Evolutionary conservation across 1,140 invertebrate genomes (phyloP).

Genomic region (Drosophila jambulina): DNA sequence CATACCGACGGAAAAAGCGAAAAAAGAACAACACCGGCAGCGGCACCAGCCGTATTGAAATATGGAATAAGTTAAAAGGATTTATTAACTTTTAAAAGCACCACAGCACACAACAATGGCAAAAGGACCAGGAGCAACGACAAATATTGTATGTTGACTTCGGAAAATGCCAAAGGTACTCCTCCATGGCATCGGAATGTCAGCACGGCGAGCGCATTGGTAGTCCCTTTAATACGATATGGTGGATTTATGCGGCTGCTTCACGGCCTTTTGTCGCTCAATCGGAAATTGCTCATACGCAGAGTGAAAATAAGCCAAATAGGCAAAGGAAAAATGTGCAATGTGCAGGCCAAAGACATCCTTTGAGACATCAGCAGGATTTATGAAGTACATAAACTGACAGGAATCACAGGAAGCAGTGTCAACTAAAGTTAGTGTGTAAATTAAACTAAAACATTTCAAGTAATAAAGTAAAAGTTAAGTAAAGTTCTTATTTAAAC

Average conservation of each 20-base stretch:
- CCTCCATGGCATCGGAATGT: slow-evolving; percentile 20
- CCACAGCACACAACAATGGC: slow-evolving; percentile 70
- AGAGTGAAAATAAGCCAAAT: slow-evolving; percentile 1
- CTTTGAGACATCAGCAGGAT: neutral
- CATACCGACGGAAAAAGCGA: neutral
- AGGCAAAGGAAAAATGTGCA: slow-evolving; percentile 8
- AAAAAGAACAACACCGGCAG: slow-evolving; percentile 16
- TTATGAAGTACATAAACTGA: neutral
- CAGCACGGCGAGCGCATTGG: neutral
- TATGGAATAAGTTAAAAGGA: slow-evolving; percentile 82
- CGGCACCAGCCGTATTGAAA: slow-evolving; percentile 68
- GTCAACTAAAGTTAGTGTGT: neutral
- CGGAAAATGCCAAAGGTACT: slow-evolving; percentile 34
- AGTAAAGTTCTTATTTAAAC: neutral
- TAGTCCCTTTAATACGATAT: slow-evolving; percentile 29
- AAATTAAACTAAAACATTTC: neutral
- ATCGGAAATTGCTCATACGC: slow-evolving; percentile 38
- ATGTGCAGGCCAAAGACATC: neutral
- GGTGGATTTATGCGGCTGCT: slow-evolving; percentile 22
- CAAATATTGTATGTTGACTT: slow-evolving; percentile 49
- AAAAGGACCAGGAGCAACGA: slow-evolving; percentile 52
- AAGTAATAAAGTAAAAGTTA: too few species aligned
- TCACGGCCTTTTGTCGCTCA: slow-evolving; percentile 30
- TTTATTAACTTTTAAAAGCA: slow-evolving; percentile 84
- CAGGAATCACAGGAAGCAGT: neutral